phyloP scores from a whole-genome alignment of 2,113 vertebrate genomes.

The Orientallactaga bullata region DNA sequence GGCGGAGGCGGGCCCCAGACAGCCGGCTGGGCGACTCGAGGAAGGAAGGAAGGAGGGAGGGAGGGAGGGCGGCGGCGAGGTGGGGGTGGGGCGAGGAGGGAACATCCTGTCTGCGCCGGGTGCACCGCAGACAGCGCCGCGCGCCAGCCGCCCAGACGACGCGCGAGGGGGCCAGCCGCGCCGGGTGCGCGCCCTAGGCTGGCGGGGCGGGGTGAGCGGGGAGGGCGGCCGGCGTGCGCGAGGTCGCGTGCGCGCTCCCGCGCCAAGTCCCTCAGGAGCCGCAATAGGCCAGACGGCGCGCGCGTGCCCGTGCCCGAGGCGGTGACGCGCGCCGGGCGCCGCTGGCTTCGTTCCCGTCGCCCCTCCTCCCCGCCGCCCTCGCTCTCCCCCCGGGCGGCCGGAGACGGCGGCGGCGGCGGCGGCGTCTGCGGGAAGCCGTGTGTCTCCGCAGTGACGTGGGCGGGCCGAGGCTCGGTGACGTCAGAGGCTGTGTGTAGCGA shows the following conservation, averaged over 20 bases:
- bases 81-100: conserved; percentile 71
- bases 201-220: conserved; percentile 30
- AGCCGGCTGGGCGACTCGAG: conserved; percentile 78
- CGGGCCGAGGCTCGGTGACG: conserved; percentile 83
- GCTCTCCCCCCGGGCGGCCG: conserved; percentile 78
- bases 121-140: conserved; percentile 79
- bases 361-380: conserved; percentile 59
- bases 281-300: conserved; percentile 67
- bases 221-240: not conserved
- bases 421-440: conserved; percentile 83
- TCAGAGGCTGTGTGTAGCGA: conserved; percentile 82
- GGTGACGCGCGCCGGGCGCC: conserved; percentile 52
- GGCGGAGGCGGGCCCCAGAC: conserved; percentile 79
- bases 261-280: conserved; percentile 34
- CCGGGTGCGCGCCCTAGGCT: conserved; percentile 63
- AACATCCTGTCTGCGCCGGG: conserved; percentile 82
- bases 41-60: conserved; percentile 77
- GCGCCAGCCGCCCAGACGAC: conserved; percentile 81
- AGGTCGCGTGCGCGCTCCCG: conserved; percentile 45
- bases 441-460: conserved; percentile 88
- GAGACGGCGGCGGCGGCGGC: conserved; percentile 84
- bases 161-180: conserved; percentile 62
- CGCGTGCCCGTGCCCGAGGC: conserved; percentile 50
- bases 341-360: conserved; percentile 59
- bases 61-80: conserved; percentile 64